These are phyloP conservation scores for Cephalopterus ornatus DNA, from an alignment of 2,113 vertebrate species.

Conservation along the genomic window DNA sequence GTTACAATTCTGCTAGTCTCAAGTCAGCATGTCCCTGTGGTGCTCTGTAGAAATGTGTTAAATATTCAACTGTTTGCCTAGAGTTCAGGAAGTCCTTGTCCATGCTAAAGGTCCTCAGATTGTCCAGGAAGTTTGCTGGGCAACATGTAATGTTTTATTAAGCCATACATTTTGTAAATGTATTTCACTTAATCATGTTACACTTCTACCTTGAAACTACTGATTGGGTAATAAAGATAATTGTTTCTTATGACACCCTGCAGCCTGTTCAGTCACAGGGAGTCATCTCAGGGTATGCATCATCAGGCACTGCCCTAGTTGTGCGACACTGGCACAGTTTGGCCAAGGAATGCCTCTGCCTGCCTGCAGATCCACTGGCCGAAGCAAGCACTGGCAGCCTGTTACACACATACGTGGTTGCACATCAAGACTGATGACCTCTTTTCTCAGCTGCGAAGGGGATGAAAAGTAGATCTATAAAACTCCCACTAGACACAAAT, in stretches of 20 bases:
- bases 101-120: background rate
- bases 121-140: background rate
- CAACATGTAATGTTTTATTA: background rate
- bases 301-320: background rate
- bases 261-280: background rate
- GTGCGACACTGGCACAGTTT: rapidly evolving
- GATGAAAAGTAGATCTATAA: background rate
- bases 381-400: rapidly evolving
- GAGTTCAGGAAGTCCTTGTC: background rate
- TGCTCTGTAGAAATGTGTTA: background rate
- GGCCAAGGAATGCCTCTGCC: rapidly evolving
- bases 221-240: constrained; percentile 5
- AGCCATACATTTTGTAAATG: background rate
- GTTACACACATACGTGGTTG: rapidly evolving
- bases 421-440: background rate
- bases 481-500: background rate
- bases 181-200: background rate
- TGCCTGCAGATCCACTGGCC: rapidly evolving
- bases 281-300: background rate
- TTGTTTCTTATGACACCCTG: background rate
- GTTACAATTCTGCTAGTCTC: background rate
- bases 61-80: background rate
- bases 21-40: background rate
- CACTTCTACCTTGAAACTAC: background rate
- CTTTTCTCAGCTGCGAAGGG: background rate